Evolutionary conservation across 2,113 vertebrate species (phyloP).

Genomic region (Catharus minimus): DNA sequence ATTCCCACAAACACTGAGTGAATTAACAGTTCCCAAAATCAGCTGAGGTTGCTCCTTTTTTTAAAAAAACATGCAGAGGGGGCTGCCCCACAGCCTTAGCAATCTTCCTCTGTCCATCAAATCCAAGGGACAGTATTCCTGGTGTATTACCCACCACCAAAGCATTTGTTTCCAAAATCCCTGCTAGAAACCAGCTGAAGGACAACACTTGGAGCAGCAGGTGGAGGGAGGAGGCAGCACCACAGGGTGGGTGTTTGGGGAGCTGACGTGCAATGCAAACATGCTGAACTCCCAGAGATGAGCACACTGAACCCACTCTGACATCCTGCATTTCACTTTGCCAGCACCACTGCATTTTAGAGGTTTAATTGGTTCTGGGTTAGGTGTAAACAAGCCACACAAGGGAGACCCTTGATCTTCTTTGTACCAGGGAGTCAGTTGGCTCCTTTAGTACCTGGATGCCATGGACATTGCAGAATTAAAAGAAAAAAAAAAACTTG

Average conservation of each 20-base stretch:
- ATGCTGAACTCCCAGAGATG: background rate
- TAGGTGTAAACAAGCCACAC: background rate
- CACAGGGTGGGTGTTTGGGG: background rate
- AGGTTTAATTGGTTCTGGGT: background rate
- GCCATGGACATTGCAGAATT: accelerated
- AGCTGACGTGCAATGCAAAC: background rate
- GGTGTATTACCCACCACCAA: background rate
- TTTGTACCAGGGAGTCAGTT: background rate
- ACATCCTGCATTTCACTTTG: background rate
- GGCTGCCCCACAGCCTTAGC: background rate
- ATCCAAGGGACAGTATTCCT: background rate
- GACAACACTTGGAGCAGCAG: background rate
- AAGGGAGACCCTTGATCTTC: background rate
- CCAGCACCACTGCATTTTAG: background rate
- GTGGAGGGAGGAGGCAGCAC: background rate
- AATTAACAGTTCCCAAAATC: background rate
- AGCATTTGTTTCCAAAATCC: background rate
- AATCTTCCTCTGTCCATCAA: background rate
- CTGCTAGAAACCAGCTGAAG: background rate
- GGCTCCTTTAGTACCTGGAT: background rate
- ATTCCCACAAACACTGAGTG: background rate
- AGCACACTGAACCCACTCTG: background rate
- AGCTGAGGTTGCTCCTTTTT: background rate
- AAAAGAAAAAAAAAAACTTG: background rate
- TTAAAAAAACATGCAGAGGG: background rate